Evolutionary conservation across 37 sponge, comb jelly and placozoan genomes (phyloP), one percentile per base, ranked within the genome.

Genomic region (Oscarella lobularis): DNA sequence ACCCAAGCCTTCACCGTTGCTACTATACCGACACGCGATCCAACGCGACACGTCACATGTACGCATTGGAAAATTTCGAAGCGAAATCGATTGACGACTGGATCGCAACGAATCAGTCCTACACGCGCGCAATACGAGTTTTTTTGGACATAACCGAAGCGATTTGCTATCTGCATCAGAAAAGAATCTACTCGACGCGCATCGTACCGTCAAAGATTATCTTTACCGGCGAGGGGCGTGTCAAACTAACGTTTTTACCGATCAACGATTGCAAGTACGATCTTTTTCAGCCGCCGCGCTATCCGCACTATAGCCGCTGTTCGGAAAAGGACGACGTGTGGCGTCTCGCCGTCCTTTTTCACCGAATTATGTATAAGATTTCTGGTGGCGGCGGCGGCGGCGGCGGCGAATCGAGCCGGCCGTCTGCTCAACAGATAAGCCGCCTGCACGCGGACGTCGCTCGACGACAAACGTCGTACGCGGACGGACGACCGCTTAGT

Each of bases 391-490:
- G n/a, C n/a, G n/a, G n/a, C n/a, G n/a, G n/a, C n/a, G n/a, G n/a
- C n/a, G n/a, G n/a, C n/a, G n/a, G n/a, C n/a, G 20, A 48, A 27
- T 48, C 60, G 60, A 48, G 60, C 60, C 60, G 60, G 60, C 60
- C 20, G 60, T 48, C 14, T 9, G 9, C 20, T 48, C 20, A 48
- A 20, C 9, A 48, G 60, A 48, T 20, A 48, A 9, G 14, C 60
- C 20, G 9, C 20, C 60, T 9, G 60, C 60, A n/a, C n/a, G n/a
- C n/a, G n/a, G n/a, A n/a, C n/a, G n/a, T n/a, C n/a, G n/a, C n/a
- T n/a, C n/a, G n/a, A n/a, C n/a, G n/a, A n/a, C n/a, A n/a, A n/a
- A n/a, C n/a, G n/a, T n/a, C n/a, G n/a, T n/a, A n/a, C n/a, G n/a
- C n/a, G n/a, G n/a, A n/a, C n/a, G n/a, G n/a, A n/a, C n/a, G n/a